Conservation (phyloP, 2,888 invertebrate species). For the Eudasyphora cyanicolor region DNA sequence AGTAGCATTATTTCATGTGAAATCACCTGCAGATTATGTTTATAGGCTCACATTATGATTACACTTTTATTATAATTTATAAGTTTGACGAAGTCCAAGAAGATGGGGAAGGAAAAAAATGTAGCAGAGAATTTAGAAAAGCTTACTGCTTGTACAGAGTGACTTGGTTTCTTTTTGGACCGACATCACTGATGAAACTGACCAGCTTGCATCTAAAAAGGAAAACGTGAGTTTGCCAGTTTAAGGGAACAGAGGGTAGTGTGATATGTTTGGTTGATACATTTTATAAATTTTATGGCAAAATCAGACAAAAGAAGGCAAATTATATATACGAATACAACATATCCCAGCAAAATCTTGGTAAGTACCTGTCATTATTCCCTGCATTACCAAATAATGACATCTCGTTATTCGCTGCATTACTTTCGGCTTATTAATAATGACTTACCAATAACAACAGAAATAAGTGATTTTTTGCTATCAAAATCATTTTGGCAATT, state of each 20-base stretch:
- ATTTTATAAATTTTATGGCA: too few relatives aligned
- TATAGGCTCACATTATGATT: constrained; percentile 75
- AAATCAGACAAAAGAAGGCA: too few relatives aligned
- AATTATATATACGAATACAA: too few relatives aligned
- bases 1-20: constrained; percentile 75
- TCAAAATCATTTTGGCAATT: too few relatives aligned
- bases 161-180: constrained; percentile 28
- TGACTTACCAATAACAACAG: too few relatives aligned
- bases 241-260: background rate
- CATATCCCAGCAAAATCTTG: too few relatives aligned
- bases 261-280: background rate
- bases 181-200: background rate
- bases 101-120: background rate
- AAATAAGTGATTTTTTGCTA: too few relatives aligned
- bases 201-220: background rate
- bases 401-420: too few relatives aligned
- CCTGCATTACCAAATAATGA: too few relatives aligned
- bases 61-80: constrained; percentile 78
- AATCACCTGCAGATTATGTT: constrained; percentile 76
- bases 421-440: too few relatives aligned
- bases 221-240: background rate
- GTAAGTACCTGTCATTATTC: too few relatives aligned
- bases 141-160: too few relatives aligned
- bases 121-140: background rate
- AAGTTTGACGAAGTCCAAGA: constrained; percentile 61